Evolutionary conservation across 2,113 vertebrate genomes (phyloP).

Genomic region (Callospermophilus lateralis): DNA sequence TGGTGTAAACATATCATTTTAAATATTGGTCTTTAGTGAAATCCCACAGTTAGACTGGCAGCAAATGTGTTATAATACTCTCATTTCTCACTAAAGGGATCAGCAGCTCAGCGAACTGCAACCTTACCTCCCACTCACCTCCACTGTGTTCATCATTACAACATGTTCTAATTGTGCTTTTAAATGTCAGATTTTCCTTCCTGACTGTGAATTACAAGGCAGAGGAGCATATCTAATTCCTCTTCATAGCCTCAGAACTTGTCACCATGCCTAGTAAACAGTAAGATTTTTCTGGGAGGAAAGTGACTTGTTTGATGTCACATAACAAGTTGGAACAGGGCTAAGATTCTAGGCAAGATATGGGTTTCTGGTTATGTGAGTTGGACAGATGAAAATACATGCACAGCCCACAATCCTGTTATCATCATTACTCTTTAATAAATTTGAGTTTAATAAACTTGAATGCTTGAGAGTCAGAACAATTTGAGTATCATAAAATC

Average conservation of each 20-base stretch:
- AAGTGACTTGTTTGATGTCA: slow-evolving; percentile 7
- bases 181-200: background rate
- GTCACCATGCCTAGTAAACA: background rate
- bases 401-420: background rate
- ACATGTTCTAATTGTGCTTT: background rate
- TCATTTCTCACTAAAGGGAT: background rate
- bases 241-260: background rate
- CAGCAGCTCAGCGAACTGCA: background rate
- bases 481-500: background rate
- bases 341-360: background rate
- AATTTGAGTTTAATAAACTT: background rate
- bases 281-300: background rate
- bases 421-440: background rate
- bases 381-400: background rate
- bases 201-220: background rate
- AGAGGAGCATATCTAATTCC: background rate
- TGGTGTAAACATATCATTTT: background rate
- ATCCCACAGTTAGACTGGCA: background rate
- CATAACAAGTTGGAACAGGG: background rate
- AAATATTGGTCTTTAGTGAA: background rate
- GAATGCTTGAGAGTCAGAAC: background rate
- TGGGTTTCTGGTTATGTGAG: background rate
- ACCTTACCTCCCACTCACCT: background rate
- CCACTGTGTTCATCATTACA: background rate
- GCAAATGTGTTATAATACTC: background rate